Evolutionary conservation across 92 coral and sea anemone genomes (phyloP), one percentile per base, ranked within the genome.

Genomic region (Ricordea florida): DNA sequence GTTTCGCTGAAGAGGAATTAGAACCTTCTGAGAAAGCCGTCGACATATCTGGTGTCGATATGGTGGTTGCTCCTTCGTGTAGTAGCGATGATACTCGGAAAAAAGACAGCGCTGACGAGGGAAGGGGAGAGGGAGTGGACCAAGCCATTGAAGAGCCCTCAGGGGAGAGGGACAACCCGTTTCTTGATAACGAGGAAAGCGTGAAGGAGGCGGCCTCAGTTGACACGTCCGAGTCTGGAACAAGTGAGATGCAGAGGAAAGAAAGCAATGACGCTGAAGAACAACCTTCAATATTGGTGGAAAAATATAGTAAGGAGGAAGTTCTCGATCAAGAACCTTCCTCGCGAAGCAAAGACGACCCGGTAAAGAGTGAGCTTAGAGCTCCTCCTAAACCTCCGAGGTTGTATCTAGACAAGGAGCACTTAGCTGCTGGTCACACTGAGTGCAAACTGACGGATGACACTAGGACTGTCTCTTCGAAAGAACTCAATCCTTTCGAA

Each of bases 401-500:
- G 24, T 13, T 74, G 1, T 11, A 26, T 38, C 42, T 17, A 25
- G n/a, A 15, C 18, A 18, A 23, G 33, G 57, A 28, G 3, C 16
- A 5, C 53, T 23, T 48, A 16, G n/a, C 17, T 16, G 66, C 20
- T n/a, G n/a, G n/a, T n/a, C n/a, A n/a, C n/a, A n/a, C n/a, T n/a
- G n/a, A n/a, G n/a, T n/a, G n/a, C n/a, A n/a, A n/a, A n/a, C n/a
- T n/a, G n/a, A n/a, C n/a, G n/a, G n/a, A n/a, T n/a, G n/a, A n/a
- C n/a, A n/a, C n/a, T n/a, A n/a, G n/a, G n/a, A n/a, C n/a, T n/a
- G n/a, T n/a, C n/a, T n/a, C n/a, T n/a, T 30, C 79, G 5, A 52
- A 74, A 16, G 90, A 62, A 36, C 87, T 62, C 57, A 91, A 91
- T 50, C 97, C 97, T n/a, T 91, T 91, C 35, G 90, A 85, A n/a